Percentiles rank a stretch among this genome's conserved stretches.
Conservation (phyloP, 2,797 vertebrate species). For the Anguilla anguilla region DNA sequence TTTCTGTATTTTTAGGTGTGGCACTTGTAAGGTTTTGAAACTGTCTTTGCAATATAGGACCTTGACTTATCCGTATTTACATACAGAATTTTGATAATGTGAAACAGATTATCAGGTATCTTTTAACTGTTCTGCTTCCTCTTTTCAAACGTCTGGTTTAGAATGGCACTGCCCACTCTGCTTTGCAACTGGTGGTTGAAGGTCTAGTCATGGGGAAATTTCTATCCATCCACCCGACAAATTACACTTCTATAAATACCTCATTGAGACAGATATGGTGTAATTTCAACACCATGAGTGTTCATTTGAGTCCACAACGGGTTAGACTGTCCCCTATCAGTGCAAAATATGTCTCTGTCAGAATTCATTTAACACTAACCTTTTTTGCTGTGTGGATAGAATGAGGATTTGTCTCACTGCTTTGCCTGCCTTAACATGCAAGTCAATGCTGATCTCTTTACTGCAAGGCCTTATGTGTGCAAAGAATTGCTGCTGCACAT, state of each 20-base stretch:
- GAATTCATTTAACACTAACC: background rate
- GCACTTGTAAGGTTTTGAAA: slow-evolving; percentile 1
- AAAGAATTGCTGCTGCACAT: background rate
- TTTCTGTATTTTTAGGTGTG: background rate
- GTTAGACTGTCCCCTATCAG: background rate
- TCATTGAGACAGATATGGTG: background rate
- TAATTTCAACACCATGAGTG: background rate
- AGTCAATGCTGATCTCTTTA: background rate
- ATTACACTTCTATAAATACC: background rate
- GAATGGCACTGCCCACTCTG: background rate
- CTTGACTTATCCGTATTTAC: background rate
- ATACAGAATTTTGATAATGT: background rate
- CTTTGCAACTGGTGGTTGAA: background rate
- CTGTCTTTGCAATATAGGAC: background rate
- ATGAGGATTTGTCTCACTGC: background rate
- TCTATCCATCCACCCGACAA: background rate
- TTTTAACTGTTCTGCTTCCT: slow-evolving; percentile 17
- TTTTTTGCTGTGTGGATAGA: background rate
- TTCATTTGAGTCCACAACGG: background rate
- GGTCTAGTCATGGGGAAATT: background rate
- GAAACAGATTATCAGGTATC: background rate
- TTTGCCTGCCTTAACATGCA: background rate
- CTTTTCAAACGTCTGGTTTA: background rate
- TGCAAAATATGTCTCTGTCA: background rate
- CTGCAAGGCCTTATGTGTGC: background rate